Conservation (phyloP, 2,797 vertebrate species). For the Dryobates pubescens region DNA sequence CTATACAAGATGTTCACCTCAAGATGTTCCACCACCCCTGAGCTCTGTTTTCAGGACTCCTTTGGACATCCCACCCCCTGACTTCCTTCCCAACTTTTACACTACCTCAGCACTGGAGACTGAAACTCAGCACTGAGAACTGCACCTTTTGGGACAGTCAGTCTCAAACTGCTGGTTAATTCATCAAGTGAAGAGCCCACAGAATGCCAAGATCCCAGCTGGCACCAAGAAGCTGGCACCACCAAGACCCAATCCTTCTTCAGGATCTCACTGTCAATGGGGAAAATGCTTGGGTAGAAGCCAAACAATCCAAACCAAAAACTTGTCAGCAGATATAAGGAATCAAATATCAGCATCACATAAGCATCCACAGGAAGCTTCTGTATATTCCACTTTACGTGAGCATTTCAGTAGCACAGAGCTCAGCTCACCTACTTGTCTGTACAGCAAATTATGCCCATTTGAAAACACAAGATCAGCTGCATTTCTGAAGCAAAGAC, state of each 20-base stretch:
- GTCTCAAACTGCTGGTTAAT: not conserved
- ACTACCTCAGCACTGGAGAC: too few relatives aligned
- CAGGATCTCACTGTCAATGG: not conserved
- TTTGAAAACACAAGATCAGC: not conserved
- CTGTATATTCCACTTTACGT: not conserved
- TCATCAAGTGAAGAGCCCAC: rapidly evolving
- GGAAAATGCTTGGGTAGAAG: not conserved
- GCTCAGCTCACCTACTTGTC: not conserved
- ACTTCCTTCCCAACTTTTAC: not conserved
- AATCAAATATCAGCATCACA: not conserved
- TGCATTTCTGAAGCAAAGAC: not conserved
- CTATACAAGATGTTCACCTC: not conserved
- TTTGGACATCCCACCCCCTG: not conserved
- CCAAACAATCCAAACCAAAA: not conserved
- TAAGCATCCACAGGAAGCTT: not conserved
- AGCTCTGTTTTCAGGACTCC: not conserved
- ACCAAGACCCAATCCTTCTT: not conserved
- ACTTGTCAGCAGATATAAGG: not conserved
- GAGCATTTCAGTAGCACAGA: rapidly evolving
- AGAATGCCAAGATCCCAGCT: not conserved
- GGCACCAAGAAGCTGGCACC: not conserved
- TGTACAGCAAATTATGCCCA: not conserved
- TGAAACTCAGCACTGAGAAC: not conserved
- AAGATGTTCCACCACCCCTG: not conserved
- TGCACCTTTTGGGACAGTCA: not conserved